Conservation (phyloP, 2,888 invertebrate species). For the Piscicola geometra region DNA sequence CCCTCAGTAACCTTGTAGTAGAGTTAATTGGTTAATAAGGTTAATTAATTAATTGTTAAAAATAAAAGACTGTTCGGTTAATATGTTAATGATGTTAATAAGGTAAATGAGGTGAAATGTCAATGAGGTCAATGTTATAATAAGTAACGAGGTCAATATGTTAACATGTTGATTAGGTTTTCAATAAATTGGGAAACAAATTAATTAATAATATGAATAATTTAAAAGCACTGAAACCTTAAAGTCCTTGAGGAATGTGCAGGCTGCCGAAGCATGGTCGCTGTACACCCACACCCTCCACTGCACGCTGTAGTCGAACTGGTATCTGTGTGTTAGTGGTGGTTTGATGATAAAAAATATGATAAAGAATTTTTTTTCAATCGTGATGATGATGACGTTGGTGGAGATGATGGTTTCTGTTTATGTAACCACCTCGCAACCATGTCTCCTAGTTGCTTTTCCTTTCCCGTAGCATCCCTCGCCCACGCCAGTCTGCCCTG, state of each 20-base stretch:
- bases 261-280: slow-evolving; percentile 39
- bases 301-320: slow-evolving; percentile 47
- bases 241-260: slow-evolving; percentile 43
- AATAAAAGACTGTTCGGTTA: no score
- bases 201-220: not conserved
- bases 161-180: no score
- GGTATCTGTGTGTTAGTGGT: slow-evolving; percentile 39
- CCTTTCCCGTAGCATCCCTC: slow-evolving; percentile 42
- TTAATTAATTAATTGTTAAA: not conserved
- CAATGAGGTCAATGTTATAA: no score
- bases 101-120: no score
- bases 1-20: slow-evolving; percentile 59
- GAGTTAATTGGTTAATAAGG: not conserved
- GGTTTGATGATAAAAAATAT: no score
- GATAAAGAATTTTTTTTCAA: no score
- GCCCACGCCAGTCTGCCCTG: slow-evolving; percentile 49
- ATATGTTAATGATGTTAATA: no score
- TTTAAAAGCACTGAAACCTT: slow-evolving; percentile 8
- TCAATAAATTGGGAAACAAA: not conserved
- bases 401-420: no score
- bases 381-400: no score
- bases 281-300: slow-evolving; percentile 52
- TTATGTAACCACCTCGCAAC: slow-evolving; percentile 36
- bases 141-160: no score
- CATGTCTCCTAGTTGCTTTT: slow-evolving; percentile 49